phyloP scores from a whole-genome alignment of 2,888 invertebrate species.

The Micoletzkya japonica region DNA sequence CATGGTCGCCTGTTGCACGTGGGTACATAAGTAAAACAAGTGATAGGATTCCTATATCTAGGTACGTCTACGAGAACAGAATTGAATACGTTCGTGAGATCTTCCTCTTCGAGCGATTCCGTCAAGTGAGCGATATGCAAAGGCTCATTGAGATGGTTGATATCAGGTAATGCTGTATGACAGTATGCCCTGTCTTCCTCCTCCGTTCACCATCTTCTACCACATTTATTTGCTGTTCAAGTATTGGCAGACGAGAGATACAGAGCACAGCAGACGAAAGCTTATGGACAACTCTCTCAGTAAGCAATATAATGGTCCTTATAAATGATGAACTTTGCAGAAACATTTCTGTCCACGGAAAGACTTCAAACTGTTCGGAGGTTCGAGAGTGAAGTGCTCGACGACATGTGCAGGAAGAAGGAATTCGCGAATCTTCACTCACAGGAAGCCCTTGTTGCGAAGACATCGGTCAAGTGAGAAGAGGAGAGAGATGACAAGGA shows the following conservation, averaged over 20 bases:
- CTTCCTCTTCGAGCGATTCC: conserved; percentile 98
- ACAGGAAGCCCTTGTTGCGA: neutral
- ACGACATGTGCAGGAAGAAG: conserved; percentile 9
- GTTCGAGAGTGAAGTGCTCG: conserved; percentile 13
- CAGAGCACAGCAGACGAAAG: neutral
- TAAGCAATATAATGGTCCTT: neutral
- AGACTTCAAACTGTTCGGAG: too few species aligned
- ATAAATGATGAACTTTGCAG: too few species aligned
- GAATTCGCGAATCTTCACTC: conserved; percentile 1
- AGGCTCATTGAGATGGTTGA: neutral
- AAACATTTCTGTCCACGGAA: too few species aligned
- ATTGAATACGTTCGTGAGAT: conserved; percentile 93
- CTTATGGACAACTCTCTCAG: conserved; percentile 21
- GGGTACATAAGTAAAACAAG: conserved; percentile 43
- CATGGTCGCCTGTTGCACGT: conserved; percentile 95
- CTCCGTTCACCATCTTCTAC: conserved; percentile 65
- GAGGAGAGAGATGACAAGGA: neutral
- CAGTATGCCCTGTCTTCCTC: conserved; percentile 90
- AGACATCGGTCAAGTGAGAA: neutral
- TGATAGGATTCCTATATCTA: conserved; percentile 25
- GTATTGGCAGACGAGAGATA: conserved; percentile 54
- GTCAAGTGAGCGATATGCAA: conserved; percentile 70
- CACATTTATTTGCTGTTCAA: conserved; percentile 42
- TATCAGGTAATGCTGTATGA: conserved; percentile 89
- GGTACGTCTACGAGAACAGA: conserved; percentile 73